Evolutionary conservation across 1,140 invertebrate genomes (phyloP).

Genomic region (Musca vetustissima): DNA sequence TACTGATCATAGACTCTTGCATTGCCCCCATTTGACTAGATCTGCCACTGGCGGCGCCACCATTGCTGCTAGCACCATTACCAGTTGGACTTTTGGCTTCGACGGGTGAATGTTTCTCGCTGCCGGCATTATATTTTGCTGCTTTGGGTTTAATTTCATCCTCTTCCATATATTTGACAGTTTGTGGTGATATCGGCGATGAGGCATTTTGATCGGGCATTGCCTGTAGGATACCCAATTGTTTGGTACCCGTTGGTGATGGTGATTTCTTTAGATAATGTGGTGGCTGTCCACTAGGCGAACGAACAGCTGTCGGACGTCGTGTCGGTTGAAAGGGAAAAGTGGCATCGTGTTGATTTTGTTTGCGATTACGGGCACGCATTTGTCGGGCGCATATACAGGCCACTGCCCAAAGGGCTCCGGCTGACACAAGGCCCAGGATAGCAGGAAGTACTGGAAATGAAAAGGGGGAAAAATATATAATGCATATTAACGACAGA

Average conservation of each 20-base stretch:
- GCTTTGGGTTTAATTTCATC: slow-evolving; percentile 39
- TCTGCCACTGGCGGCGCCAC: background rate
- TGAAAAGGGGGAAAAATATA: background rate
- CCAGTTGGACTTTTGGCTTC: slow-evolving; percentile 50
- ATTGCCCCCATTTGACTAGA: slow-evolving; percentile 28
- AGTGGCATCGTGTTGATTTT: slow-evolving; percentile 49
- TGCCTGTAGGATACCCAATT: slow-evolving; percentile 54
- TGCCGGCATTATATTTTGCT: slow-evolving; percentile 29
- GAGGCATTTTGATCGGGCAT: slow-evolving; percentile 49
- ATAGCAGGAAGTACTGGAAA: slow-evolving; percentile 50
- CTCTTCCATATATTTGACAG: slow-evolving; percentile 48
- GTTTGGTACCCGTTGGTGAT: slow-evolving; percentile 73
- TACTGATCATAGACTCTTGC: slow-evolving; percentile 54
- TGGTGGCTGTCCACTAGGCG: slow-evolving; percentile 63
- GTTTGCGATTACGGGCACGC: slow-evolving; percentile 51
- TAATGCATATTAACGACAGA: too few relatives aligned
- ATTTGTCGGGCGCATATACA: slow-evolving; percentile 52
- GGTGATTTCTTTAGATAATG: slow-evolving; percentile 88
- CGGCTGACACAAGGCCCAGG: slow-evolving; percentile 48
- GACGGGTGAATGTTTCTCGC: slow-evolving; percentile 29
- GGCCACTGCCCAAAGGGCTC: slow-evolving; percentile 47
- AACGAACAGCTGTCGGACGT: slow-evolving; percentile 62
- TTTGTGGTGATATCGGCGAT: slow-evolving; percentile 46
- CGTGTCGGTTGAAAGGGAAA: slow-evolving; percentile 63
- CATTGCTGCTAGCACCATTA: slow-evolving; percentile 5